Base-by-base conservation (phyloP, 2,888 invertebrate genomes). In the Opisthograptis luteolata region DNA sequence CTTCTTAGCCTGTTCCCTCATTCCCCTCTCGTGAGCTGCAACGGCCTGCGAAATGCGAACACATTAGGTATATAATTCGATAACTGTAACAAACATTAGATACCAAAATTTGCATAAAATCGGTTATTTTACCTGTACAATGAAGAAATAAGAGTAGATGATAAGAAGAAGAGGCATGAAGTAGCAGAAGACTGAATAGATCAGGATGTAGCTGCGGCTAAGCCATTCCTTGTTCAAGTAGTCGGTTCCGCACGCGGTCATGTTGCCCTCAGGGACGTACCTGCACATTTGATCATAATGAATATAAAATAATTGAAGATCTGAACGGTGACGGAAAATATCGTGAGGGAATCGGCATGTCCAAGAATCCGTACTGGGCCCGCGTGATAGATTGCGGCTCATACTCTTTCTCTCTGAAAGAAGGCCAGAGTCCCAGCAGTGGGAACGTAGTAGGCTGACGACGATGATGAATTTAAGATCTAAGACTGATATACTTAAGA, bases 201-300 rank as follows among this genome's bases (percentile, higher is more conserved):
- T 86, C 35, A 96, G 84, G 70, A 97, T 94, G 89, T 97, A 97
- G 70, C 95, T 95, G 62, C 94, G 92, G 84, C 95, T 95, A 60
- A 94, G 68, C 93, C 94, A 94, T 57, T 94, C 94, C 83, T 94
- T 94, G 81, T 83, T 92, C 64, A 97, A 91, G 78, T 96, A 97
- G 81, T 97, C 97, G 44, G 97, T 97, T 46, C 97, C 97, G 75
- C 98, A 98, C 22, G 97, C 96, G 31, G 97, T 97, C 94, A 97
- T 95, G 87, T 97, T 97, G 53, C 97, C 98, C 86, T 98, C 98
- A 5, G 97, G 97, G 35, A 97, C 96, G 79, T 97, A 97, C 78
- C 96, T 96, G 79, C 58, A 48, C 8, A 12, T 37, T 20, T 20
- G n/a, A 8, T 12, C n/a, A 9, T 25, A 22, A n/a, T n/a, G 24